phyloP scores from a whole-genome alignment of 2,113 vertebrate genomes.

The Pyxicephalus adspersus region DNA sequence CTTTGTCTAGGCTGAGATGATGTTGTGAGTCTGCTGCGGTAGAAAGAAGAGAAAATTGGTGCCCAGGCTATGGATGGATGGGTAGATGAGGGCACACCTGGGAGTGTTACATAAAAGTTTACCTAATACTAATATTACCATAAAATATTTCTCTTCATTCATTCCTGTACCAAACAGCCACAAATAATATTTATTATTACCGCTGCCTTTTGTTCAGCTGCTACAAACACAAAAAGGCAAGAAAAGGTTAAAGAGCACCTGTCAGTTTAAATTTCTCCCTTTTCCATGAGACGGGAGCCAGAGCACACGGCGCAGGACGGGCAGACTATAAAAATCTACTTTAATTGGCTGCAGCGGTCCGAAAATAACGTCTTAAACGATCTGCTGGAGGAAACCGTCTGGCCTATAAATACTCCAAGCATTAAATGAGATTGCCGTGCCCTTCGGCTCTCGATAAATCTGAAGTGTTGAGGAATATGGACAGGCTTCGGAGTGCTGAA shows the following conservation, averaged over 20 bases:
- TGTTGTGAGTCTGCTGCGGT: too few species aligned
- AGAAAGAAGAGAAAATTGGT: too few species aligned
- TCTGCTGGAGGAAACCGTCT: slow-evolving; percentile 21
- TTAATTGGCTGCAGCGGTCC: slow-evolving; percentile 31
- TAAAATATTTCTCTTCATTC: too few species aligned
- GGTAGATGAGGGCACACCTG: too few species aligned
- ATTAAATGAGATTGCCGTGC: slow-evolving; percentile 17
- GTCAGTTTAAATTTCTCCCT: slow-evolving; percentile 20
- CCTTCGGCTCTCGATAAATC: background rate
- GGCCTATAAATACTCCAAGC: slow-evolving; percentile 30
- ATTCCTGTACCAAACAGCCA: too few species aligned
- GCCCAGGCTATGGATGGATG: too few species aligned
- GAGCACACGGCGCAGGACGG: slow-evolving; percentile 10
- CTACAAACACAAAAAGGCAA: background rate
- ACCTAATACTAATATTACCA: too few species aligned
- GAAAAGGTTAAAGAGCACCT: slow-evolving; percentile 23
- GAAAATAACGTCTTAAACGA: slow-evolving; percentile 22
- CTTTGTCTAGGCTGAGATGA: too few species aligned
- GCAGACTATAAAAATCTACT: slow-evolving; percentile 30
- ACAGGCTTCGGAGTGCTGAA: background rate
- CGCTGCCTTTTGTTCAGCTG: too few species aligned
- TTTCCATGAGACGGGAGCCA: slow-evolving; percentile 25
- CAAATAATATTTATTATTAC: too few species aligned
- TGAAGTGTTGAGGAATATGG: background rate
- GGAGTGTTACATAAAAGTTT: too few species aligned